These are phyloP conservation scores for Panzeria rudis DNA, from an alignment of 2,888 invertebrate species.

Conservation along the genomic window DNA sequence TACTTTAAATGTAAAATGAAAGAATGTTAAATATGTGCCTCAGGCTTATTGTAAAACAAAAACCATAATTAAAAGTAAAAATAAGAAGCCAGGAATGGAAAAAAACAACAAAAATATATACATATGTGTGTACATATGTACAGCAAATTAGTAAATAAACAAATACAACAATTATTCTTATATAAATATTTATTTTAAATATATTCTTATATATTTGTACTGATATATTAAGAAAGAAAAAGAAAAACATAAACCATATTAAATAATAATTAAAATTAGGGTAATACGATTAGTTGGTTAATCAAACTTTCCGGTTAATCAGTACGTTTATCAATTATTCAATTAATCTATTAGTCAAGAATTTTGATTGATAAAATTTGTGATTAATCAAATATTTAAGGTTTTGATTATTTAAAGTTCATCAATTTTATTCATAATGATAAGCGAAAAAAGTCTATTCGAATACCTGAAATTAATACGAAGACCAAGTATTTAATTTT, in stretches of 20 bases:
- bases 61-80: constrained; percentile 70
- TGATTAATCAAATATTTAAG: background rate
- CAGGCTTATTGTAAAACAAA: constrained; percentile 81
- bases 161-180: constrained; percentile 67
- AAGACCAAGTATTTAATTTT: no score
- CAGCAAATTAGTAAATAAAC: constrained; percentile 51
- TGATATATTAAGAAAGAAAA: constrained; percentile 57
- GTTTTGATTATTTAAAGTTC: background rate
- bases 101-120: constrained; percentile 32
- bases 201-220: constrained; percentile 74
- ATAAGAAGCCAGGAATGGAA: constrained; percentile 12
- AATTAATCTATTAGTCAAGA: background rate
- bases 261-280: constrained; percentile 49
- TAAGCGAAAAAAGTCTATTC: no score
- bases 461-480: no score
- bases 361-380: no score
- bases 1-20: constrained; percentile 65
- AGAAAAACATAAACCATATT: constrained; percentile 39
- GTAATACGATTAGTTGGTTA: constrained; percentile 38
- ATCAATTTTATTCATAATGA: no score
- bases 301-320: background rate
- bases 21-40: constrained; percentile 78
- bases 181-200: constrained; percentile 72
- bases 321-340: no score
- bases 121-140: constrained; percentile 12